Percentiles rank a stretch among this genome's conserved stretches.
Evolutionary conservation across 2,113 vertebrate species (phyloP).

Genomic region (Mola mola): DNA sequence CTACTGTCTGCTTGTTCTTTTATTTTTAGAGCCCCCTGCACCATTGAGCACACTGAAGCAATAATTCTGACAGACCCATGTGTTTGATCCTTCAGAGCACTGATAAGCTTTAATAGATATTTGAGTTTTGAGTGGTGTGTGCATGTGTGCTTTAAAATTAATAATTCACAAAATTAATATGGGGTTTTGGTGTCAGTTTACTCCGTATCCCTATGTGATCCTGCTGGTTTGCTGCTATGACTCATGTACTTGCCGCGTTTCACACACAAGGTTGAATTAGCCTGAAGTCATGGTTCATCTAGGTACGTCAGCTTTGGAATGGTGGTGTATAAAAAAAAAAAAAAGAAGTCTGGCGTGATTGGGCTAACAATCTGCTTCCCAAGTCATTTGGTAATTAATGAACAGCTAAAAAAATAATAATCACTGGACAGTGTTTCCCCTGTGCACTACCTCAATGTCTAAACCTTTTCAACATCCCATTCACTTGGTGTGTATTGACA

Average conservation of each 20-base stretch:
- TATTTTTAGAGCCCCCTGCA: constrained; percentile 70
- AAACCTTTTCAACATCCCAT: constrained; percentile 35
- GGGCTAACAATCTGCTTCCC: constrained; percentile 38
- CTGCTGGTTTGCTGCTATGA: constrained; percentile 29
- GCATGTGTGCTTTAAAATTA: constrained; percentile 36
- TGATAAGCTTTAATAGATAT: constrained; percentile 44
- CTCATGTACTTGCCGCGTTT: constrained; percentile 29
- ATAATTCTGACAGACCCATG: constrained; percentile 58
- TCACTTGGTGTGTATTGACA: constrained; percentile 43
- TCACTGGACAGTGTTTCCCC: constrained; percentile 11
- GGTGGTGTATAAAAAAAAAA: constrained; percentile 3
- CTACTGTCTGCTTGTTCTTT: constrained; percentile 57
- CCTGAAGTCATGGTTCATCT: constrained; percentile 46
- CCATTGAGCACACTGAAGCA: constrained; percentile 67
- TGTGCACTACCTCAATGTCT: not conserved
- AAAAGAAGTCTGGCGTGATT: constrained; percentile 12
- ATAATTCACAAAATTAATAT: constrained; percentile 58
- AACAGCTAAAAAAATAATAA: constrained; percentile 46
- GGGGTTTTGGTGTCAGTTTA: constrained; percentile 22
- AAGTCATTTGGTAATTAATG: constrained; percentile 44
- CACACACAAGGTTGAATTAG: constrained; percentile 37
- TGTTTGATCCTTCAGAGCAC: constrained; percentile 57
- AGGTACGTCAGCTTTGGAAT: constrained; percentile 19
- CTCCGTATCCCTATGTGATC: constrained; percentile 41
- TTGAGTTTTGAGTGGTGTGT: constrained; percentile 35